Conservation (phyloP, 2,888 invertebrate species). For the Epiblema foenella region DNA sequence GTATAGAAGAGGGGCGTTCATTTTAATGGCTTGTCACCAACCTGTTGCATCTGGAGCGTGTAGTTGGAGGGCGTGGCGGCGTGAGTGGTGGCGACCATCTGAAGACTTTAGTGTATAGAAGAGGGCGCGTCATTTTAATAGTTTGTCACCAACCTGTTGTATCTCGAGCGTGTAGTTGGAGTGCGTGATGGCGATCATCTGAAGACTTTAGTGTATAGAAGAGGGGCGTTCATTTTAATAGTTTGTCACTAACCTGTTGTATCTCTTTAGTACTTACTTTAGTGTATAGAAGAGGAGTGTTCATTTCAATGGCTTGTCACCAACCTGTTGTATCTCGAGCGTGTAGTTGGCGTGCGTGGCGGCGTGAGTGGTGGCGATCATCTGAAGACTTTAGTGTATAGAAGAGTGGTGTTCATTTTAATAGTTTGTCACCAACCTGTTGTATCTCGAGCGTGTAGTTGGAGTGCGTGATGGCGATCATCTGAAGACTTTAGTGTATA, state of each 20-base stretch:
- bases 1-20: too few relatives aligned
- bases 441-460: conserved; percentile 72
- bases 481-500: too few relatives aligned
- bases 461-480: conserved; percentile 94
- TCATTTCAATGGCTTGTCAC: conserved; percentile 1
- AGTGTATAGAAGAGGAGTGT: too few relatives aligned
- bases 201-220: too few relatives aligned
- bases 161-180: conserved; percentile 75
- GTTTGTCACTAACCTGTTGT: conserved; percentile 58
- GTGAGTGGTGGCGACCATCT: too few relatives aligned
- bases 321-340: conserved; percentile 68
- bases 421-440: conserved; percentile 56
- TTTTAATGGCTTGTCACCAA: conserved; percentile 44
- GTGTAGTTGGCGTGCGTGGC: conserved; percentile 89
- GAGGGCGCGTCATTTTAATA: too few relatives aligned
- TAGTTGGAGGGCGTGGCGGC: conserved; percentile 91
- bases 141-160: conserved; percentile 58
- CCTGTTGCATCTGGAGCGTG: conserved; percentile 68
- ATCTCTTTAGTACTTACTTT: conserved; percentile 58
- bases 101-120: too few relatives aligned
- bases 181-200: too few relatives aligned
- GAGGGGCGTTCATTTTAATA: too few relatives aligned
- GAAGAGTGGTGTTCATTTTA: too few relatives aligned
- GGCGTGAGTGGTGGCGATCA: conserved; percentile 94
- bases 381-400: too few relatives aligned